These are phyloP conservation scores for Drosophila heteroneura DNA, from an alignment of 2,888 invertebrate genomes.

Conservation along the genomic window DNA sequence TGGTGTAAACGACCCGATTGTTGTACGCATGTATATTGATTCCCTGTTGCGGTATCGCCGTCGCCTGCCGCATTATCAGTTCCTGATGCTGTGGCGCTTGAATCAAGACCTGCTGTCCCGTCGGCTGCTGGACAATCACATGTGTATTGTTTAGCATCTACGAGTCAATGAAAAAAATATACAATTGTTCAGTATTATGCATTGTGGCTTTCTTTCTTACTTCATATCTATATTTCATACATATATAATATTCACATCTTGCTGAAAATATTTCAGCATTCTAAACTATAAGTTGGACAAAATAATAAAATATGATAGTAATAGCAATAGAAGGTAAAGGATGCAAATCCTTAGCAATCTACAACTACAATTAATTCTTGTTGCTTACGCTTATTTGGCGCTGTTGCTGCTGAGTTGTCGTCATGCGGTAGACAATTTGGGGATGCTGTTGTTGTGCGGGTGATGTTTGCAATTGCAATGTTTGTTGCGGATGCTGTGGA, in stretches of 20 bases:
- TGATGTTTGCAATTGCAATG: constrained; percentile 69
- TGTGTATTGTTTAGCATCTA: constrained; percentile 81
- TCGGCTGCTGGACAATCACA: constrained; percentile 81
- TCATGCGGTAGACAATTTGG: constrained; percentile 78
- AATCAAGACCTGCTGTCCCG: constrained; percentile 82
- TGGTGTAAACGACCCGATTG: constrained; percentile 79
- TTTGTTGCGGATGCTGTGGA: constrained; percentile 67
- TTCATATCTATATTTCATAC: neutral
- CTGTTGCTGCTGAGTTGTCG: constrained; percentile 70
- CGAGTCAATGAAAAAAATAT: neutral
- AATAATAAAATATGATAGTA: neutral
- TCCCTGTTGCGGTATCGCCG: constrained; percentile 78
- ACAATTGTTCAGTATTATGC: neutral
- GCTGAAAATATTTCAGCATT: no score
- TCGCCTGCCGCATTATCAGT: constrained; percentile 83
- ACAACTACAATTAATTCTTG: neutral
- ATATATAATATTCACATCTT: neutral
- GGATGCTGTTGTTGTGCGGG: constrained; percentile 69
- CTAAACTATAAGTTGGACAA: no score
- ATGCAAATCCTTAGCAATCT: neutral
- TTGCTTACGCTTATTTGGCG: constrained; percentile 66
- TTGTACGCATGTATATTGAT: constrained; percentile 78
- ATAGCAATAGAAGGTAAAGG: neutral
- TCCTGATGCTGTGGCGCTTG: constrained; percentile 83
- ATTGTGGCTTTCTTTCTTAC: neutral